These are phyloP conservation scores for Astreopora myriophthalma DNA, from an alignment of 64 coral and sea anemone species.

Conservation along the genomic window DNA sequence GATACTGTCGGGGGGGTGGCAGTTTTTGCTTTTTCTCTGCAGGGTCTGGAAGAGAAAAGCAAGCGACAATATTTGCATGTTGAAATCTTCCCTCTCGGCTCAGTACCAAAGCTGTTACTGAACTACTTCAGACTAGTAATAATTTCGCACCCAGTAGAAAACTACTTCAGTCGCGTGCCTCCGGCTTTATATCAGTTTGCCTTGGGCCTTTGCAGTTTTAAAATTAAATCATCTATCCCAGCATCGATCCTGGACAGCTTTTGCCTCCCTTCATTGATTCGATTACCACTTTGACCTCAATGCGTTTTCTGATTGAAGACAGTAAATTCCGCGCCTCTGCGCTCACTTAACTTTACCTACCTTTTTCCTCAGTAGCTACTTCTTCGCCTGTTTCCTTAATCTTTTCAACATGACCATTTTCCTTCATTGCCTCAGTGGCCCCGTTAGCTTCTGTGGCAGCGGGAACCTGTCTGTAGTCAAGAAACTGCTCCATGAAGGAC, in stretches of 20 bases:
- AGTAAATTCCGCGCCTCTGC: no score
- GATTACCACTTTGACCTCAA: no score
- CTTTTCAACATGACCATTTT: slow-evolving; percentile 51
- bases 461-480: slow-evolving; percentile 87
- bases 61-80: not conserved
- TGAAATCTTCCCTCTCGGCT: not conserved
- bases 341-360: not conserved
- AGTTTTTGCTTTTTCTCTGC: slow-evolving; percentile 46
- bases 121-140: no score
- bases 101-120: no score
- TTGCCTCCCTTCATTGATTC: no score
- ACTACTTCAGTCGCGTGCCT: no score
- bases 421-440: slow-evolving; percentile 13
- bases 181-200: no score
- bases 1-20: slow-evolving; percentile 33
- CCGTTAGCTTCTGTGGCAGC: slow-evolving; percentile 54
- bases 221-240: no score
- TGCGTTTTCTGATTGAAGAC: no score
- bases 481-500: slow-evolving; percentile 84
- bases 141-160: no score
- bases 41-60: not conserved
- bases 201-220: no score
- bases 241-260: no score
- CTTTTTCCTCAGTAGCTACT: not conserved
- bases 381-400: slow-evolving; percentile 18